These are phyloP conservation scores for Acanthis flammea DNA, from an alignment of 2,797 vertebrate genomes.

Conservation along the genomic window DNA sequence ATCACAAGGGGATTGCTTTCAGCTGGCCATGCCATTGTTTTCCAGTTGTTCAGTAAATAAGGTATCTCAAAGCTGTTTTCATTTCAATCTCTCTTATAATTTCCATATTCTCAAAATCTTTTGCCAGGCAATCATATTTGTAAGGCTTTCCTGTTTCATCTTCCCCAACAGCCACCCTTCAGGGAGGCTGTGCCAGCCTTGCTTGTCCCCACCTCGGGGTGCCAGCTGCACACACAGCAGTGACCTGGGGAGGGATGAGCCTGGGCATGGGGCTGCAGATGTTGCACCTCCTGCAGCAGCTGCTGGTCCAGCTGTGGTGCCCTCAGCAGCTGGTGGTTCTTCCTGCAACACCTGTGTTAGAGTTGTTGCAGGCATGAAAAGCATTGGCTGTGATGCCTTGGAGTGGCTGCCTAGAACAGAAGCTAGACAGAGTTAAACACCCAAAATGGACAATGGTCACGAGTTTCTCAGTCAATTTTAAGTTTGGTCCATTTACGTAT, in stretches of 20 bases:
- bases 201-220: accelerated
- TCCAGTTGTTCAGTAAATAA: too few relatives aligned
- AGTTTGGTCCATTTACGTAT: not conserved
- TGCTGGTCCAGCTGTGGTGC: not conserved
- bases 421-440: too few relatives aligned
- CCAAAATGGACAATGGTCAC: accelerated
- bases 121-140: too few relatives aligned
- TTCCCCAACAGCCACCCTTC: not conserved
- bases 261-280: accelerated
- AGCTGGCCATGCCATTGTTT: too few relatives aligned
- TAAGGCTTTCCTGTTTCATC: too few relatives aligned
- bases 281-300: not conserved
- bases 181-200: not conserved
- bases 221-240: not conserved
- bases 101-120: too few relatives aligned
- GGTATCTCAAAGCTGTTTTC: too few relatives aligned
- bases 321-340: not conserved
- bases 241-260: accelerated
- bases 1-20: too few relatives aligned
- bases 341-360: accelerated
- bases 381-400: not conserved
- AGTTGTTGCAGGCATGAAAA: not conserved
- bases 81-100: too few relatives aligned
- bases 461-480: not conserved
- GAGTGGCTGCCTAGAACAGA: too few relatives aligned